Conservation (phyloP, 1,140 invertebrate species). For the Drosophila lowei region DNA sequence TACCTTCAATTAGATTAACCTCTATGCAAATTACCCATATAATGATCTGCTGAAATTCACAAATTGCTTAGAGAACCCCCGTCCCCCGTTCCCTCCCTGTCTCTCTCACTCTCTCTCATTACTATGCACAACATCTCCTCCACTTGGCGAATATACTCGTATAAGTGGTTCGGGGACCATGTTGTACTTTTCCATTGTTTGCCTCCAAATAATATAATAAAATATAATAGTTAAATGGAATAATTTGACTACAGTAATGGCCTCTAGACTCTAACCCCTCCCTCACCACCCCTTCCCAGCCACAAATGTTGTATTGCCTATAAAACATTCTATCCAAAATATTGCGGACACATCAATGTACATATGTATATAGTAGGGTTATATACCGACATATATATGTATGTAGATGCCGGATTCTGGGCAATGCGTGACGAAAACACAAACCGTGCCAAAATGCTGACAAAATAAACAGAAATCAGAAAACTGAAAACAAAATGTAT, state of each 20-base stretch:
- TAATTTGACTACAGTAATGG: slow-evolving; percentile 64
- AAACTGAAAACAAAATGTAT: slow-evolving; percentile 13
- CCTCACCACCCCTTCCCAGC: too few relatives aligned
- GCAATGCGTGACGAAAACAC: slow-evolving; percentile 62
- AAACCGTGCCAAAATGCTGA: slow-evolving; percentile 55
- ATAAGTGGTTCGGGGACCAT: slow-evolving; percentile 27
- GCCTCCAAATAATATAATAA: slow-evolving; percentile 35
- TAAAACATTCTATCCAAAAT: slow-evolving; percentile 31
- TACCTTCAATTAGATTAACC: neutral
- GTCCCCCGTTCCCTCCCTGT: too few relatives aligned
- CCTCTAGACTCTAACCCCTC: slow-evolving; percentile 17
- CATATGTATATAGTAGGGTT: slow-evolving; percentile 6
- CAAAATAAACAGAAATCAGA: slow-evolving; percentile 49
- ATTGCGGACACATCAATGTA: neutral
- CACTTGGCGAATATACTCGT: neutral
- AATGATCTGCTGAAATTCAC: slow-evolving; percentile 20
- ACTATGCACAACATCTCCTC: slow-evolving; percentile 35
- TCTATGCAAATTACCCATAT: neutral
- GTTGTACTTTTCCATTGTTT: slow-evolving; percentile 51
- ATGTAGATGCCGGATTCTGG: slow-evolving; percentile 13
- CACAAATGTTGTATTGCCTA: neutral
- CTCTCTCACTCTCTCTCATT: slow-evolving; percentile 3
- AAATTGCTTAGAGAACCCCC: slow-evolving; percentile 14
- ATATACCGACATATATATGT: slow-evolving; percentile 5
- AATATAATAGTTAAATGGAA: slow-evolving; percentile 32